phyloP scores from a whole-genome alignment of 2,888 invertebrate species.

The Andrena minutula region DNA sequence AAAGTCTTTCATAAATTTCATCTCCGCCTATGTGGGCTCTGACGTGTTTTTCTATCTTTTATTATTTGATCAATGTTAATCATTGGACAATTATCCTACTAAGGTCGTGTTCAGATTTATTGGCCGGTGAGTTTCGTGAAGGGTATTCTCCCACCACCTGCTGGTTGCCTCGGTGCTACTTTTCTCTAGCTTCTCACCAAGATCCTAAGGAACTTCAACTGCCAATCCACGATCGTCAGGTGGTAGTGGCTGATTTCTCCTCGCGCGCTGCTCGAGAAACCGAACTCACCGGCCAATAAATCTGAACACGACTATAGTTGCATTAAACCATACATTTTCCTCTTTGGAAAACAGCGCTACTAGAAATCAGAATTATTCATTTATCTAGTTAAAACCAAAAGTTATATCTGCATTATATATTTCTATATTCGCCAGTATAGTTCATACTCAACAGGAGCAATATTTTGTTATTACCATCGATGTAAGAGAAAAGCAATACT shows the following conservation, averaged over 20 bases:
- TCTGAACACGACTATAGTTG: no score
- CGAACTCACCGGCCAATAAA: no score
- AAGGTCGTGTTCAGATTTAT: no score
- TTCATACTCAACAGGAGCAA: slow-evolving; percentile 35
- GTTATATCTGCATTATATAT: slow-evolving; percentile 60
- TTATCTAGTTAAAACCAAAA: slow-evolving; percentile 71
- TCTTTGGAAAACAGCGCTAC: slow-evolving; percentile 50
- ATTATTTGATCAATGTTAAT: slow-evolving; percentile 35
- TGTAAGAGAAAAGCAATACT: slow-evolving; percentile 36
- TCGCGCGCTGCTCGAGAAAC: no score
- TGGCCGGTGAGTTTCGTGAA: no score
- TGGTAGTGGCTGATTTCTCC: no score
- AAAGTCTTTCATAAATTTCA: slow-evolving; percentile 38
- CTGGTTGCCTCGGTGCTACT: no score
- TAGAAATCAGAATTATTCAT: slow-evolving; percentile 61
- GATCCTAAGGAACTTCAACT: no score
- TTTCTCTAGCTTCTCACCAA: no score
- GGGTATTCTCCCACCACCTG: no score
- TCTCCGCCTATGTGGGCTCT: slow-evolving; percentile 44
- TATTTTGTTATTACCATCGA: slow-evolving; percentile 31
- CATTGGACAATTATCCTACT: slow-evolving; percentile 38
- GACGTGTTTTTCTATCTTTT: slow-evolving; percentile 41
- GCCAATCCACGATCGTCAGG: no score
- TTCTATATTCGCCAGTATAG: slow-evolving; percentile 48
- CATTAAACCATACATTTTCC: slow-evolving; percentile 40